phyloP scores from a whole-genome alignment of 2,888 invertebrate species.

The Drosophila infuscata region DNA sequence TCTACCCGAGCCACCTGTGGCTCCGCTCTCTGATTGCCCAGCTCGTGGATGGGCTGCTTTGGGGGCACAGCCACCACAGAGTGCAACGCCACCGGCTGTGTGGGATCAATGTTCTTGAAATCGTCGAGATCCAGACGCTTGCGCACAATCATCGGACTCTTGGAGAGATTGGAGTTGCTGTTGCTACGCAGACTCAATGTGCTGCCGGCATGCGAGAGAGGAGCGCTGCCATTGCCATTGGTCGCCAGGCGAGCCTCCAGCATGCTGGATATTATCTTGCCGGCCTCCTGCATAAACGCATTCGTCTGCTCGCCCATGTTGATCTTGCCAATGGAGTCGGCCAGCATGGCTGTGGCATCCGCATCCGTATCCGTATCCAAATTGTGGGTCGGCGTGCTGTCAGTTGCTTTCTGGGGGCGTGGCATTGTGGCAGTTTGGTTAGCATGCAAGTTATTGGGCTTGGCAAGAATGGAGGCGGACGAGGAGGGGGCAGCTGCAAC shows the following conservation, averaged over 20 bases:
- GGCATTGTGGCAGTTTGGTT: constrained; percentile 60
- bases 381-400: constrained; percentile 8
- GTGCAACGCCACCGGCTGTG: constrained; percentile 78
- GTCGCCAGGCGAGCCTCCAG: constrained; percentile 81
- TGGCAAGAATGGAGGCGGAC: constrained; percentile 40
- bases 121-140: constrained; percentile 83
- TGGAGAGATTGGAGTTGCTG: constrained; percentile 74
- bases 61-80: constrained; percentile 69
- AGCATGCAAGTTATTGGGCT: constrained; percentile 68
- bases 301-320: constrained; percentile 80
- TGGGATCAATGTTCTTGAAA: constrained; percentile 82
- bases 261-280: constrained; percentile 85
- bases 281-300: constrained; percentile 84
- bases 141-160: constrained; percentile 82
- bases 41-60: constrained; percentile 22
- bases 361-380: not conserved
- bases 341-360: constrained; percentile 82
- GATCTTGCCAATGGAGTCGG: constrained; percentile 82
- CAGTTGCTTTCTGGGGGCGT: constrained; percentile 45
- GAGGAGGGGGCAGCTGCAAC: constrained; percentile 37
- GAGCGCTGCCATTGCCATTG: constrained; percentile 50
- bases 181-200: constrained; percentile 74
- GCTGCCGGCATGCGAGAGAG: constrained; percentile 71
- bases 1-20: constrained; percentile 48
- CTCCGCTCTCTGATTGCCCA: constrained; percentile 49